A percentile compares a stretch with the other conserved stretches of the same genome.
These are phyloP conservation scores for Himalopsyche japonica DNA, from an alignment of 2,888 invertebrate species.

Conservation along the genomic window DNA sequence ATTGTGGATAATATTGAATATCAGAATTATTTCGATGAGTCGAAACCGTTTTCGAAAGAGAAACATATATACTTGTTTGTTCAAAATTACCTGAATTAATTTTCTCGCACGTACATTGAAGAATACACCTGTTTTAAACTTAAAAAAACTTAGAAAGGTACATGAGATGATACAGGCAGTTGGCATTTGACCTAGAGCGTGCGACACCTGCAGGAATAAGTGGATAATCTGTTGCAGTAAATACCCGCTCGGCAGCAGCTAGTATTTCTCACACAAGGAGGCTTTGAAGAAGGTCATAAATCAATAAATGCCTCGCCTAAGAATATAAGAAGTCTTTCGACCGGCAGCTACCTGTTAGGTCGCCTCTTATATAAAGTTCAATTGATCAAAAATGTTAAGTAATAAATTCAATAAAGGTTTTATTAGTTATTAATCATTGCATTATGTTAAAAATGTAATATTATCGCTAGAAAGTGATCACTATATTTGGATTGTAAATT, in stretches of 20 bases:
- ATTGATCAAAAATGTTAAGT: neutral
- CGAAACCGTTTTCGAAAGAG: too few relatives aligned
- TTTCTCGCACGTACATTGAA: too few relatives aligned
- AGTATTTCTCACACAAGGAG: constrained; percentile 2
- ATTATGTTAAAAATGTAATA: neutral
- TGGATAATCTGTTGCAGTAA: neutral
- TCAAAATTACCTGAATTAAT: too few relatives aligned
- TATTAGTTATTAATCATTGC: neutral
- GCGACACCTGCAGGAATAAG: constrained; percentile 40
- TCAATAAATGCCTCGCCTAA: constrained; percentile 9
- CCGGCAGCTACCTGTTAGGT: neutral
- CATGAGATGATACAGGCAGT: constrained; percentile 13
- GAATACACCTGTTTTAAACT: too few relatives aligned
- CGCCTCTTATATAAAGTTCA: neutral
- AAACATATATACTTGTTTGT: too few relatives aligned
- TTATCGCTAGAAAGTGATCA: neutral
- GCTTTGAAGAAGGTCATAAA: constrained; percentile 6
- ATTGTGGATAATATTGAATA: too few relatives aligned
- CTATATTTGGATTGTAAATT: too few relatives aligned
- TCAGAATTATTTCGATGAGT: too few relatives aligned
- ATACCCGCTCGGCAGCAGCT: neutral
- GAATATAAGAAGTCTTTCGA: neutral
- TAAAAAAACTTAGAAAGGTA: neutral
- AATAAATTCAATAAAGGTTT: neutral
- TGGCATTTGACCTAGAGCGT: constrained; percentile 37